These are phyloP conservation scores for Tachystola acroxantha DNA, from an alignment of 2,888 invertebrate genomes.

Conservation along the genomic window DNA sequence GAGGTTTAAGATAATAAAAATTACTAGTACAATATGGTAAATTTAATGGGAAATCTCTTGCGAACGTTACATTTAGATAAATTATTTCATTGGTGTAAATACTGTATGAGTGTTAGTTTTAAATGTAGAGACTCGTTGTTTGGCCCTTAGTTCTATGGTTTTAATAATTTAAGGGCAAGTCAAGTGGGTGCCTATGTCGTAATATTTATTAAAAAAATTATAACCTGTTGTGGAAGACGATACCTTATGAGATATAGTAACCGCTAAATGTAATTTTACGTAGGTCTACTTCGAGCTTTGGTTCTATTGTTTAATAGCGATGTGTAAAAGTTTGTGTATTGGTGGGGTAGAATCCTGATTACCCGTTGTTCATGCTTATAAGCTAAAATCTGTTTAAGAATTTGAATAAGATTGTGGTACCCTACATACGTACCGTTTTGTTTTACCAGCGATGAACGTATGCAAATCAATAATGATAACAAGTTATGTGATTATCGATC, in stretches of 20 bases:
- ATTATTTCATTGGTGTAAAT: conserved; percentile 59
- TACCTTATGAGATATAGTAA: conserved; percentile 64
- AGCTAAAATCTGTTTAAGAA: too few species aligned
- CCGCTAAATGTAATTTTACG: conserved; percentile 52
- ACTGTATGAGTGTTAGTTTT: conserved; percentile 57
- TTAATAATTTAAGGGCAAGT: conserved; percentile 32
- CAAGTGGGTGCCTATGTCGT: conserved; percentile 46
- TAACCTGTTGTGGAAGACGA: conserved; percentile 73
- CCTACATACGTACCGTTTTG: too few species aligned
- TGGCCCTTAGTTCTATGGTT: conserved; percentile 31
- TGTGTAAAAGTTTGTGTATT: conserved; percentile 25
- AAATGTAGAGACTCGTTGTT: conserved; percentile 44
- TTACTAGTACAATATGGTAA: conserved; percentile 46
- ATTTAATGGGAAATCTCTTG: conserved; percentile 36
- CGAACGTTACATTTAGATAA: conserved; percentile 40
- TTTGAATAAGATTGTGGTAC: too few species aligned
- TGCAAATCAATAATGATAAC: too few species aligned
- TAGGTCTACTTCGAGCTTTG: conserved; percentile 17
- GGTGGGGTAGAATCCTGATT: conserved; percentile 10
- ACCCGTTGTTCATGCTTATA: too few species aligned
- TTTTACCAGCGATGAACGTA: too few species aligned
- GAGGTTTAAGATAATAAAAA: conserved; percentile 42
- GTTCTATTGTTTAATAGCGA: conserved; percentile 31
- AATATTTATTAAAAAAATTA: conserved; percentile 37
- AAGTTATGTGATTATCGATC: too few species aligned